Evolutionary conservation across 2,888 invertebrate species (phyloP).

Genomic region (Metalampra italica): DNA sequence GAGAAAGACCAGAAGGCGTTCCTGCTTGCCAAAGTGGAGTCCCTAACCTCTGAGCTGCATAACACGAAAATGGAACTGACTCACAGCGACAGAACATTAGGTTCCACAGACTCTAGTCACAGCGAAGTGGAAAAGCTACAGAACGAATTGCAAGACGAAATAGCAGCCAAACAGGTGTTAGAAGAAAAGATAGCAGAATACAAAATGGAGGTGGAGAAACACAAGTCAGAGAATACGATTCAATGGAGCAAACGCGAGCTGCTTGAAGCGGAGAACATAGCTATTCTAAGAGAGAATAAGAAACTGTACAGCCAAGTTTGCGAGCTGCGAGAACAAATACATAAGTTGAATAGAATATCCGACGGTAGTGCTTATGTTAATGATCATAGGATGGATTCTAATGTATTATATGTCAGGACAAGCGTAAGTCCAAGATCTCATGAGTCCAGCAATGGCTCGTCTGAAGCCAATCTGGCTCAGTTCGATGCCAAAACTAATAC

Average conservation of each 20-base stretch:
- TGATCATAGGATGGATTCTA: conserved; percentile 52
- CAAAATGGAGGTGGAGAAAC: conserved; percentile 84
- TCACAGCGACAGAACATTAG: conserved; percentile 61
- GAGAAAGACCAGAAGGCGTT: conserved; percentile 69
- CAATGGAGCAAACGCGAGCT: conserved; percentile 96
- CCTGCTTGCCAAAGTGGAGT: conserved; percentile 58
- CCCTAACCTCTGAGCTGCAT: conserved; percentile 56
- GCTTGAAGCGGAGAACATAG: conserved; percentile 92
- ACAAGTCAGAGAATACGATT: conserved; percentile 94
- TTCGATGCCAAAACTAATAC: conserved; percentile 64
- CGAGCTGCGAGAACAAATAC: conserved; percentile 67
- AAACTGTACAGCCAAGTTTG: conserved; percentile 80
- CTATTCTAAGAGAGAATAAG: conserved; percentile 93
- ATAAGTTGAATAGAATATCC: conserved; percentile 66
- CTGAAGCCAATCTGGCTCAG: conserved; percentile 59
- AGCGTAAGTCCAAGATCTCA: conserved; percentile 65
- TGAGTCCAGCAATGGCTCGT: conserved; percentile 66
- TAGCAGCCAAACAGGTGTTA: conserved; percentile 67
- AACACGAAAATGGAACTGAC: conserved; percentile 58
- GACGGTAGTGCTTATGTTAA: conserved; percentile 56
- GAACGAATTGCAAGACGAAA: conserved; percentile 68
- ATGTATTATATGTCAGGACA: conserved; percentile 58
- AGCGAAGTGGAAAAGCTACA: conserved; percentile 67
- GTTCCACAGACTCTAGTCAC: conserved; percentile 69
- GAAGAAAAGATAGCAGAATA: conserved; percentile 65